phyloP scores from a whole-genome alignment of 92 coral and sea anemone genomes.

The Desmophyllum pertusum region DNA sequence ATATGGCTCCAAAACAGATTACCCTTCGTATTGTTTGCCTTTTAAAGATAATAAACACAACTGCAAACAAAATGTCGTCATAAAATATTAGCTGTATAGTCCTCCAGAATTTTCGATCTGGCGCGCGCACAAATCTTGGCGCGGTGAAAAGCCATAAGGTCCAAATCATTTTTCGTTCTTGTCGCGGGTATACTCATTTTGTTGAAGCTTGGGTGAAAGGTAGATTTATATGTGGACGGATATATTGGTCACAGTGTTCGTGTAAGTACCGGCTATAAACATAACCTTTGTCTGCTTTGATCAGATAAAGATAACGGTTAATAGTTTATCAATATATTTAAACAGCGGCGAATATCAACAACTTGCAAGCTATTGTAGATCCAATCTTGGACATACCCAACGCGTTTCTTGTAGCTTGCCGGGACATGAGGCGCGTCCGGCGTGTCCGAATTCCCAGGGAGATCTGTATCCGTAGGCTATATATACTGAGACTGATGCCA shows the following conservation, averaged over 20 bases:
- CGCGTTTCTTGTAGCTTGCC: background rate
- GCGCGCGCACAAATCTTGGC: background rate
- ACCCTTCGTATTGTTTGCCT: background rate
- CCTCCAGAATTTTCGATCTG: background rate
- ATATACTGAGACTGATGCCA: too few relatives aligned
- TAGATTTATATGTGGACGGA: too few relatives aligned
- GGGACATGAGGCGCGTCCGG: background rate
- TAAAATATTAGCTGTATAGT: background rate
- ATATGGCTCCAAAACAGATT: too few relatives aligned
- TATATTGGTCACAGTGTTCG: background rate
- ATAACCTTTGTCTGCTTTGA: background rate
- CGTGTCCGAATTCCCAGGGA: background rate
- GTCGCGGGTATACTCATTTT: too few relatives aligned
- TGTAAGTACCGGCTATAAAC: background rate
- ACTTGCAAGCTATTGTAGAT: background rate
- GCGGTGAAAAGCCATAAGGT: background rate
- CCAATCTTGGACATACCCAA: background rate
- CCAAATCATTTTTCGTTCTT: too few relatives aligned
- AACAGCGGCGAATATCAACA: background rate
- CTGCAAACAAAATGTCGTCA: background rate
- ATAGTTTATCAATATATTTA: background rate
- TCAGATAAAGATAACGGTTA: background rate
- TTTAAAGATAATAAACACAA: background rate
- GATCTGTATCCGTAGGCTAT: background rate
- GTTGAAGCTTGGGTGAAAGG: background rate